phyloP scores from a whole-genome alignment of 2,888 invertebrate species.

The Prosapia bicincta region DNA sequence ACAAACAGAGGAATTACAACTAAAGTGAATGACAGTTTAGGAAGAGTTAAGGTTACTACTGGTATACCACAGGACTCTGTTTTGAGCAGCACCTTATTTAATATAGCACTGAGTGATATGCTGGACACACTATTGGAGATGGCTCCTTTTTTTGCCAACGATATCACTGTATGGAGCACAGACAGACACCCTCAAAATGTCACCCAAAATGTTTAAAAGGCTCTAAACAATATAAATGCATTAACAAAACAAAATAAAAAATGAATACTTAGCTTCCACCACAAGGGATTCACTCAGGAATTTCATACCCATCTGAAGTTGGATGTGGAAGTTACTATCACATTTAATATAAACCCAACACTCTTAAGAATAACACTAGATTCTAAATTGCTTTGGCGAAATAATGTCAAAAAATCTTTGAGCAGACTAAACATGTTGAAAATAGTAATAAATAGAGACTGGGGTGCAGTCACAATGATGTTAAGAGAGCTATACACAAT shows the following conservation, averaged over 20 bases:
- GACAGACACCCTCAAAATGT: neutral
- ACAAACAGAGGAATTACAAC: neutral
- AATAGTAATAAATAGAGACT: neutral
- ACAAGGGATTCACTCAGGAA: neutral
- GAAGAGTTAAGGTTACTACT: too few relatives aligned
- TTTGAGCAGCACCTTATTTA: too few relatives aligned
- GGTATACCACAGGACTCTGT: too few relatives aligned
- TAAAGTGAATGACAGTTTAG: too few relatives aligned
- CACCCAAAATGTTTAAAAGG: neutral
- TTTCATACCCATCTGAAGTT: neutral
- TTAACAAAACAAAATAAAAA: neutral
- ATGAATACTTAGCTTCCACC: neutral
- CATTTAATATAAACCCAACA: neutral
- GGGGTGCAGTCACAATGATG: neutral
- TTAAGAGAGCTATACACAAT: neutral
- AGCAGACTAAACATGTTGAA: neutral
- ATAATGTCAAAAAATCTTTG: neutral
- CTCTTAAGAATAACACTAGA: neutral
- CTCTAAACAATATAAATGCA: constrained; percentile 15
- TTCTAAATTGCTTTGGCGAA: neutral
- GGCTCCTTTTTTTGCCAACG: too few relatives aligned
- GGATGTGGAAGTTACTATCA: neutral
- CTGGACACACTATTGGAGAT: too few relatives aligned
- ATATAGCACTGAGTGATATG: too few relatives aligned
- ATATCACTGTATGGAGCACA: neutral